Percentiles rank a stretch among this genome's conserved stretches.
These are phyloP conservation scores for Vespertilio murinus DNA, from an alignment of 2,797 vertebrate species.

Conservation along the genomic window DNA sequence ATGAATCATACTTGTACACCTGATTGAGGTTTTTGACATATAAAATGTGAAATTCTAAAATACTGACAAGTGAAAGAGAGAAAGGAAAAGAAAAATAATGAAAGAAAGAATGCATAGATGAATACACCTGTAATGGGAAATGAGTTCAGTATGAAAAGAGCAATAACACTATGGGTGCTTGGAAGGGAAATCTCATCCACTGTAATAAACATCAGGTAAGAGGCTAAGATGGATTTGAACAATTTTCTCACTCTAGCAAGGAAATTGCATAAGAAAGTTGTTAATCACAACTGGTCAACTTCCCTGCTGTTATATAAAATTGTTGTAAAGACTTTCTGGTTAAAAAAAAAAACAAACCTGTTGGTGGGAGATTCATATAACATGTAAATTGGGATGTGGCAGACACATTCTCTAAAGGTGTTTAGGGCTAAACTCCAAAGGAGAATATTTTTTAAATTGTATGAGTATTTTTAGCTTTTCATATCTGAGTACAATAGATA, in stretches of 20 bases:
- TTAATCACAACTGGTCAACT: slow-evolving; percentile 68
- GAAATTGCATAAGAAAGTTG: slow-evolving; percentile 60
- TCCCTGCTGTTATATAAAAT: slow-evolving; percentile 44
- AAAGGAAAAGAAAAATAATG: neutral
- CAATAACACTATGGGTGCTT: neutral
- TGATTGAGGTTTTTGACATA: neutral
- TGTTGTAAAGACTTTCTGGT: slow-evolving; percentile 66
- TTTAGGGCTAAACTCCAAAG: slow-evolving; percentile 10
- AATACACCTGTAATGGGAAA: neutral
- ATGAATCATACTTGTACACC: neutral
- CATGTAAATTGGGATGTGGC: slow-evolving; percentile 32
- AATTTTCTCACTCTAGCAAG: slow-evolving; percentile 60
- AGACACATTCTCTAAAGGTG: neutral
- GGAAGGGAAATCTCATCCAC: slow-evolving; percentile 31
- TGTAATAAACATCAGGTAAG: slow-evolving; percentile 68
- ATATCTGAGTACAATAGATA: neutral
- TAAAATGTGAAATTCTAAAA: neutral
- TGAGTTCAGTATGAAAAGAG: neutral
- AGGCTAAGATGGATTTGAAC: slow-evolving; percentile 61
- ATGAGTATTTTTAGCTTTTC: slow-evolving; percentile 27
- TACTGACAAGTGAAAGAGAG: neutral
- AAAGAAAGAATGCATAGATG: neutral
- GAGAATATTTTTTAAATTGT: slow-evolving; percentile 42
- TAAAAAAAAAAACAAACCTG: slow-evolving; percentile 72
- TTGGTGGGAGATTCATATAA: slow-evolving; percentile 57